Percentiles rank a stretch among this genome's conserved stretches.
phyloP scores from a whole-genome alignment of 1,140 invertebrate species.

The Heliothis virescens region DNA sequence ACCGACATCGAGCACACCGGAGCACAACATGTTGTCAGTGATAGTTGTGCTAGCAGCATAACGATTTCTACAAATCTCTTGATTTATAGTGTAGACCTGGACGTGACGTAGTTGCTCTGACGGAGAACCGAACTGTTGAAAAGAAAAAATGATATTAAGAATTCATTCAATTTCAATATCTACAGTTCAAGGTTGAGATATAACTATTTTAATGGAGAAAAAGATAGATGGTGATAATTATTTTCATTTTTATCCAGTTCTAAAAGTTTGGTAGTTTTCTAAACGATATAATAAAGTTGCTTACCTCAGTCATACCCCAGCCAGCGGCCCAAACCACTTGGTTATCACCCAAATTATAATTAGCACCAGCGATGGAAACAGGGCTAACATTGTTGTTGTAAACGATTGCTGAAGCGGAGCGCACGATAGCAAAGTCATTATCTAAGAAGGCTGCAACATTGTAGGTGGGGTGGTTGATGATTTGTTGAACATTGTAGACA shows the following conservation, averaged over 20 bases:
- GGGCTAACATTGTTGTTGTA: slow-evolving; percentile 54
- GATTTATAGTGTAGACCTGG: slow-evolving; percentile 59
- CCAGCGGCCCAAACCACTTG: too few species aligned
- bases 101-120: slow-evolving; percentile 63
- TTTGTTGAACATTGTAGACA: neutral
- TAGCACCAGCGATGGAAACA: slow-evolving; percentile 39
- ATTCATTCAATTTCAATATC: too few species aligned
- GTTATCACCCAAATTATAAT: slow-evolving; percentile 38
- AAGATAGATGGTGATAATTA: too few species aligned
- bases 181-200: slow-evolving; percentile 26
- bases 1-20: slow-evolving; percentile 46
- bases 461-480: neutral
- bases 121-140: slow-evolving; percentile 9
- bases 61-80: slow-evolving; percentile 49
- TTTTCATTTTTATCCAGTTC: too few species aligned
- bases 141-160: too few species aligned
- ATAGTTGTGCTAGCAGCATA: slow-evolving; percentile 49
- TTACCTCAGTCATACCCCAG: slow-evolving; percentile 41
- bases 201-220: slow-evolving; percentile 54
- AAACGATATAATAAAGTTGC: neutral
- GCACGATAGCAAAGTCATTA: slow-evolving; percentile 90
- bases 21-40: slow-evolving; percentile 60
- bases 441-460: slow-evolving; percentile 73
- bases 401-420: slow-evolving; percentile 83
- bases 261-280: too few species aligned